Evolutionary conservation across 2,113 vertebrate species (phyloP), one percentile per base, ranked within the genome.

Genomic region (Ceyx cyanopectus): DNA sequence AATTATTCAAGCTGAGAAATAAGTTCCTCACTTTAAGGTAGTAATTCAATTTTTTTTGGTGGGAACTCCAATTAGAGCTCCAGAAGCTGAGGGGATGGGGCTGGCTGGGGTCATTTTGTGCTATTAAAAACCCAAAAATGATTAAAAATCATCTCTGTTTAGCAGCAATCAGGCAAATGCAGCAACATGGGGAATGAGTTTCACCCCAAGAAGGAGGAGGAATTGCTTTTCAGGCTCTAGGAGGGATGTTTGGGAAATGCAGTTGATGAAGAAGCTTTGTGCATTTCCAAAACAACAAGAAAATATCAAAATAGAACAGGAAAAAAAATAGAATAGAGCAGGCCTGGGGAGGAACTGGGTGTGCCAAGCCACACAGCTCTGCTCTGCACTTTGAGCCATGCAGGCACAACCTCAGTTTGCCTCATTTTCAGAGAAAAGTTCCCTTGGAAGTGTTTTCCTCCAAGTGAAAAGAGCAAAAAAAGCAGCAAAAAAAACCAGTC

Each of bases 241-340:
- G 27, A 89, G 54, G 46, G 27, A 51, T 1, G 0, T 32, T 58
- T 0, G 0, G 12, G 16, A 92, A 89, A 37, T 20, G 32, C 0
- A 0, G n/a, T 18, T 76, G 5, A 0, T 5, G 48, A 60, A 74
- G 45, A 60, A 85, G 60, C 27, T 2, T 5, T 32, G 10, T 12
- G 6, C 19, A 29, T 34, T 85, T 34, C 67, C 17, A 30, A 18
- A 46, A 82, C 76, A 65, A 65, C 45, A 61, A 90, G 21, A 83
- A 60, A 81, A 48, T 5, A 60, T 9, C 37, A 67, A 92, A 94
- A 84, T 54, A 87, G 76, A 81, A 21, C 2, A 69, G 41, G 34
- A 37, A 37, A 37, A 37, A 75, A 92, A 66, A 14, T 26, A 6
- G 34, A 60, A 67, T 7, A 62, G 65, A 37, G 7, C 23, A 29